Evolutionary conservation across 92 coral and sea anemone species (phyloP).

Genomic region (Chrysogorgia sp.): DNA sequence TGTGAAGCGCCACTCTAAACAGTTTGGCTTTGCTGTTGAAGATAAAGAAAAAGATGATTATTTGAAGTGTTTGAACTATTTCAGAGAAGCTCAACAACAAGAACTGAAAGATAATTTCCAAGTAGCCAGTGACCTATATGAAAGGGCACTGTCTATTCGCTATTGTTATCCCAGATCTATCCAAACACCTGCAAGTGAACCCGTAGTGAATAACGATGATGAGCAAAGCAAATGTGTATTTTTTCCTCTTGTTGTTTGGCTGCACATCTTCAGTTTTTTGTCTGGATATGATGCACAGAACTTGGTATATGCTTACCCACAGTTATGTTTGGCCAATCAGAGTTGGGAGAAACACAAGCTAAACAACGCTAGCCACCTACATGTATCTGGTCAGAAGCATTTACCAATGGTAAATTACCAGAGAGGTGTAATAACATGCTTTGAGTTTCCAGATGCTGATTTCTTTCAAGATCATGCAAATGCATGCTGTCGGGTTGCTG

Average conservation of each 20-base stretch:
- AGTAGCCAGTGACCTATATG: slow-evolving; percentile 32
- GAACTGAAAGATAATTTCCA: slow-evolving; percentile 2
- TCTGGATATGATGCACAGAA: slow-evolving; percentile 28
- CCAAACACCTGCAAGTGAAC: background rate
- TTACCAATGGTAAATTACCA: slow-evolving; percentile 16
- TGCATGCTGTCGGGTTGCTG: slow-evolving; percentile 39
- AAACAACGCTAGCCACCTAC: background rate
- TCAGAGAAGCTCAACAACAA: slow-evolving; percentile 33
- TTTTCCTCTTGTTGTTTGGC: slow-evolving; percentile 26
- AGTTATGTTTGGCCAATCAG: background rate
- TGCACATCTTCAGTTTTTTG: slow-evolving; percentile 6
- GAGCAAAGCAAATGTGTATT: background rate
- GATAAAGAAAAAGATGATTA: slow-evolving; percentile 24
- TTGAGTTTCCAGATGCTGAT: slow-evolving; percentile 39
- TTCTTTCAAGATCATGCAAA: background rate
- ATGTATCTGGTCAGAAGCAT: background rate
- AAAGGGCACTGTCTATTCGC: slow-evolving; percentile 40
- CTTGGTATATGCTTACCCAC: slow-evolving; percentile 24
- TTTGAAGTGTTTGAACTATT: slow-evolving; percentile 22
- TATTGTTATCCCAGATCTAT: slow-evolving; percentile 24
- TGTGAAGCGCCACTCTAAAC: slow-evolving; percentile 25
- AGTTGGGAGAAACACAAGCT: background rate
- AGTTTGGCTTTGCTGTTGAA: slow-evolving; percentile 28
- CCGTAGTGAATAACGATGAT: background rate
- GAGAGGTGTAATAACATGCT: slow-evolving; percentile 12